Conservation (phyloP, 2,888 invertebrate species). For the Cephus sareptanus region DNA sequence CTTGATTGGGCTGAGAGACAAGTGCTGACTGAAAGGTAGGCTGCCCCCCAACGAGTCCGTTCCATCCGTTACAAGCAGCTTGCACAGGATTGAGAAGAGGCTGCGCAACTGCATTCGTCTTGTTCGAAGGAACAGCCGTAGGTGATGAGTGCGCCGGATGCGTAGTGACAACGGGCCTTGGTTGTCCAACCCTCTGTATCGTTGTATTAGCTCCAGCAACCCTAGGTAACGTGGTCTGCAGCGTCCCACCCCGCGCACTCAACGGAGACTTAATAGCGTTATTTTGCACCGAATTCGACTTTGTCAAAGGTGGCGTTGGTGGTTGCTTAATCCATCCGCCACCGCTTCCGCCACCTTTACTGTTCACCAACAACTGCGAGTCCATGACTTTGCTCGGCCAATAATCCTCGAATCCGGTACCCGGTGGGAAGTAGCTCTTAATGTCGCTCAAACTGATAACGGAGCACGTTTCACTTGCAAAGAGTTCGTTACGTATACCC, state of each 20-base stretch:
- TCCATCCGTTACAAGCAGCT: conserved; percentile 65
- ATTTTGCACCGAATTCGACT: conserved; percentile 61
- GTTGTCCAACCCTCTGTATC: conserved; percentile 58
- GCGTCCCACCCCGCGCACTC: conserved; percentile 41
- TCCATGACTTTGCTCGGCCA: conserved; percentile 93
- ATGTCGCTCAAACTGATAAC: conserved; percentile 92
- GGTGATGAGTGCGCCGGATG: conserved; percentile 56
- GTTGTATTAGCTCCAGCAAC: conserved; percentile 52
- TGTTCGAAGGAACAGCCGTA: conserved; percentile 41
- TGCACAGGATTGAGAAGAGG: conserved; percentile 60
- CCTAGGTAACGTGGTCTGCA: conserved; percentile 47
- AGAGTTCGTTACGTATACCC: conserved; percentile 90
- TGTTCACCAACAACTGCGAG: conserved; percentile 79
- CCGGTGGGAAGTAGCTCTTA: conserved; percentile 89
- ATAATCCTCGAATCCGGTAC: conserved; percentile 91
- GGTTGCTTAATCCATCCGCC: conserved; percentile 86
- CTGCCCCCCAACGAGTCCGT: conserved; percentile 66
- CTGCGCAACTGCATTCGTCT: conserved; percentile 39
- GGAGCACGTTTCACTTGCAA: conserved; percentile 90
- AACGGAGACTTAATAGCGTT: conserved; percentile 54
- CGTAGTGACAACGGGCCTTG: conserved; percentile 51
- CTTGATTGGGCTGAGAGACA: conserved; percentile 54
- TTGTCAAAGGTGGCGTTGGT: conserved; percentile 73
- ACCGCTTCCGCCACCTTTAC: conserved; percentile 71
- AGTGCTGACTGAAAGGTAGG: conserved; percentile 62